phyloP scores from a whole-genome alignment of 2,888 invertebrate genomes.

The Tipula lateralis region DNA sequence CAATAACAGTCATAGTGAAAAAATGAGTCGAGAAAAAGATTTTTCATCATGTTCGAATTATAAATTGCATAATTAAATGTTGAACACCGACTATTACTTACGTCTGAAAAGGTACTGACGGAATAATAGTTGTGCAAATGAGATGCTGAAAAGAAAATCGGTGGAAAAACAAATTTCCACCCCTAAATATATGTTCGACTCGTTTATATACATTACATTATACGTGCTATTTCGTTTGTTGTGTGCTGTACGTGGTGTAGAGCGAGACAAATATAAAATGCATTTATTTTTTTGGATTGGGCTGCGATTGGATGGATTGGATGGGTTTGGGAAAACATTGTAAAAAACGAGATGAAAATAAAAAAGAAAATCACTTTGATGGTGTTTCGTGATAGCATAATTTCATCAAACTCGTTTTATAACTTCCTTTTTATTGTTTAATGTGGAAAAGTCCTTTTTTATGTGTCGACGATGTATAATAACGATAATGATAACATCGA shows the following conservation, averaged over 20 bases:
- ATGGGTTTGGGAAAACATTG: neutral
- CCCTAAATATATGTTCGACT: neutral
- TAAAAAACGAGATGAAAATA: neutral
- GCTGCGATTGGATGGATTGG: neutral
- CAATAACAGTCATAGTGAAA: neutral
- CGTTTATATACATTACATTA: neutral
- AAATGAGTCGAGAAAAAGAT: too few species aligned
- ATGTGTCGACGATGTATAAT: neutral
- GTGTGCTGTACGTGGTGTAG: neutral
- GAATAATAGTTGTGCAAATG: neutral
- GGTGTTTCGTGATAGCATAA: neutral
- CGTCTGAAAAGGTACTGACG: constrained; percentile 5
- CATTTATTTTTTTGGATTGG: neutral
- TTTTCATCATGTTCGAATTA: neutral
- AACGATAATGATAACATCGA: neutral
- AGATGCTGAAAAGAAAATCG: neutral
- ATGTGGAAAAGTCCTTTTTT: constrained; percentile 14
- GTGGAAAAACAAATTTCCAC: neutral
- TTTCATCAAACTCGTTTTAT: constrained; percentile 31
- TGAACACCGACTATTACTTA: neutral
- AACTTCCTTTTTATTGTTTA: constrained; percentile 26
- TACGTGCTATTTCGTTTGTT: neutral
- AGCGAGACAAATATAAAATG: neutral
- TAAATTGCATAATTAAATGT: neutral
- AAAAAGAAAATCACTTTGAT: neutral